Percentiles rank a stretch among this genome's conserved stretches.
Conservation (phyloP, 2,797 vertebrate species). For the Callimico goeldii region DNA sequence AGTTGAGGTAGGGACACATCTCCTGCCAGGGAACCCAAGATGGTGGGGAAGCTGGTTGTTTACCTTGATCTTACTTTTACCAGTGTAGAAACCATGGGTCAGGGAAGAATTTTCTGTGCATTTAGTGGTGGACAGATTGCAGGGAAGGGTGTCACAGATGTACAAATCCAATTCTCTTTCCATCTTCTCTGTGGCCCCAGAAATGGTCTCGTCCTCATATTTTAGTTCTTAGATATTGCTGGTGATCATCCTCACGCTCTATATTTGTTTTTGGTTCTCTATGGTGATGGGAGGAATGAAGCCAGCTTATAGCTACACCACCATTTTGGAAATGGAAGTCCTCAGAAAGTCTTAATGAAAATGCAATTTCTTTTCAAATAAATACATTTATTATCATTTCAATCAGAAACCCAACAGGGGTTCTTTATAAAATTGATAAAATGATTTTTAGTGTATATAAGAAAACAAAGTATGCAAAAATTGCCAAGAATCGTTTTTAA, state of each 20-base stretch:
- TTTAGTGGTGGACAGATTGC: background rate
- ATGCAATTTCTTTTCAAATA: conserved; percentile 1
- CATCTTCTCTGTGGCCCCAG: background rate
- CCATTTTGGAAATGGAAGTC: background rate
- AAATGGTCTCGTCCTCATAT: background rate
- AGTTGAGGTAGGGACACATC: background rate
- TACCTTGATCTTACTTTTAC: background rate
- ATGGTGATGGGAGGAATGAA: background rate
- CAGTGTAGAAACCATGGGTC: background rate
- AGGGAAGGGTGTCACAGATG: background rate
- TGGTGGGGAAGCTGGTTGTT: background rate
- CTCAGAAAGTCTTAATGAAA: background rate
- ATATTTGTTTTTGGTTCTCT: background rate
- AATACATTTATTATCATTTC: conserved; percentile 28
- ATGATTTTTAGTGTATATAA: conserved; percentile 5
- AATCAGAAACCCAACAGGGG: background rate
- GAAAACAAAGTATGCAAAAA: background rate
- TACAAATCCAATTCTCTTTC: background rate
- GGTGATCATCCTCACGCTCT: background rate
- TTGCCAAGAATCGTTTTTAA: background rate
- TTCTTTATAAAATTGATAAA: conserved; percentile 18
- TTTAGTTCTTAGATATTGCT: background rate
- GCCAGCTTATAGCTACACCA: background rate
- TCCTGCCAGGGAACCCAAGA: background rate
- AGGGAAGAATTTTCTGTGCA: background rate